Base-by-base conservation (phyloP, 2,888 invertebrate species). In the Catocala sponsa region DNA sequence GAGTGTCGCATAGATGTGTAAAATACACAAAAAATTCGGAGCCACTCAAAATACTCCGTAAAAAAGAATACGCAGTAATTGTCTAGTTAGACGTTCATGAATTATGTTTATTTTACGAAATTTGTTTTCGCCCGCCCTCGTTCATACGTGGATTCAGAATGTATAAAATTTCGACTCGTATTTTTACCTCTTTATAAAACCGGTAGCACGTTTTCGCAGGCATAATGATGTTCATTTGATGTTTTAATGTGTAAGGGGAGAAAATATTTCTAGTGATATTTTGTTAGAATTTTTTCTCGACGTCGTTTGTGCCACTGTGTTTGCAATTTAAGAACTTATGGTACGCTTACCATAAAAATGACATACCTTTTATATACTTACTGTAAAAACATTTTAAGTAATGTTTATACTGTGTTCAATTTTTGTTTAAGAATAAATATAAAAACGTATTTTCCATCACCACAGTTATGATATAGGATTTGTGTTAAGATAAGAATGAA, bases 131-230 rank as follows among this genome's bases (percentile, higher is more conserved):
- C 54, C 46, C 46, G 48, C 66, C 43, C 46, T 47, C 55, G 53
- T 63, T 59, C 57, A 55, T 63, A 50, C 56, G 69, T 64, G 63
- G 55, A 74, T 70, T 69, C 59, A 43, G 68, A 64, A 63, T 63
- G 65, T 73, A 72, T 73, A 72, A 77, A 79, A 76, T 73, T 73
- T 71, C 63, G 71, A 68, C 68, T 66, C 71, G 66, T 75, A 73
- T 80, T 83, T 81, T 81, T 76, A 77, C 75, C 69, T 77, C 76
- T 78, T 75, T 78, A 80, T 80, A 82, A 80, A 84, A 79, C 71
- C 59, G 65, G 74, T 64, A 67, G 64, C 69, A 74, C 70, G 73
- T 79, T 77, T 80, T 79, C 72, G 63, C 70, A 69, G 72, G 63
- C 72, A 76, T 77, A 81, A 82, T 81, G 75, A 76, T 74, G 79